These are phyloP conservation scores for Lacanobia oleracea DNA, from an alignment of 2,888 invertebrate species.

Conservation along the genomic window DNA sequence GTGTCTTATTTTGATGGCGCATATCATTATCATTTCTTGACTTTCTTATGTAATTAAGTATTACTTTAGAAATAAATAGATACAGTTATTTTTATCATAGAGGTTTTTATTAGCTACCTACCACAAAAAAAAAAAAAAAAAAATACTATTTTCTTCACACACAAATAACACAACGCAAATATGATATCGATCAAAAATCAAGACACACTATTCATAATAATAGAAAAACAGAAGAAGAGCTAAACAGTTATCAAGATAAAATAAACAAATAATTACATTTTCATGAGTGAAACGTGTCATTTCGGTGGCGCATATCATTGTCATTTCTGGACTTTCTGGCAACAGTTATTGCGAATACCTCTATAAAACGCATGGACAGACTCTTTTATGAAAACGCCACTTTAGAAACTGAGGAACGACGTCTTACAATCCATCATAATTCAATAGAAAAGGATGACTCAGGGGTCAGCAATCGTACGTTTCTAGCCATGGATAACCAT, in stretches of 20 bases:
- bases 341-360: not conserved
- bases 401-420: not conserved
- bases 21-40: not conserved
- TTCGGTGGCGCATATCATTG: not conserved
- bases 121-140: not conserved
- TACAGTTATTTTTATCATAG: slow-evolving; percentile 55
- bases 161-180: not conserved
- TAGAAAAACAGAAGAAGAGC: not conserved
- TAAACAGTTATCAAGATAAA: not conserved
- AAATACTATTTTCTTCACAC: not conserved
- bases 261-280: slow-evolving; percentile 1
- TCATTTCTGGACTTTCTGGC: not conserved
- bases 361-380: not conserved
- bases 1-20: not conserved
- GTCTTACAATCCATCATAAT: slow-evolving; percentile 15
- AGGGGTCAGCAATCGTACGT: slow-evolving; percentile 46
- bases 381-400: not conserved
- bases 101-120: slow-evolving; percentile 25
- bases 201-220: not conserved
- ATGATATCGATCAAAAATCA: not conserved
- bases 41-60: slow-evolving; percentile 47
- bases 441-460: slow-evolving; percentile 48
- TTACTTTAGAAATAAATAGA: slow-evolving; percentile 64
- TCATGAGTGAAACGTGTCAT: no score
- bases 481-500: slow-evolving; percentile 52